A percentile compares a stretch with the other conserved stretches of the same genome.
Evolutionary conservation across 2,888 invertebrate species (phyloP).

Genomic region (Volucella bombylans): DNA sequence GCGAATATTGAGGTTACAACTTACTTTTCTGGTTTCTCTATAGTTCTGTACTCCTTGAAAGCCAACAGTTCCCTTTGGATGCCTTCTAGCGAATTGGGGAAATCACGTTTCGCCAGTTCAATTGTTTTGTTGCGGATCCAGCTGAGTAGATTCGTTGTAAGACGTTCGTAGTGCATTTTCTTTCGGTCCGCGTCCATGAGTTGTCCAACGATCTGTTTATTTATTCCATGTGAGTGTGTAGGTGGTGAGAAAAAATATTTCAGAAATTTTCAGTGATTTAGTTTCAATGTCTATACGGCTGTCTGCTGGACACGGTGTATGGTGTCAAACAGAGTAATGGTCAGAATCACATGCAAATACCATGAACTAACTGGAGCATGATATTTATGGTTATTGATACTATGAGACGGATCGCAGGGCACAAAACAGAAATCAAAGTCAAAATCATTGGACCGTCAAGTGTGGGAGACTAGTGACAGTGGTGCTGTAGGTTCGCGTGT

Average conservation of each 20-base stretch:
- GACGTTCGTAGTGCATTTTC: constrained; percentile 93
- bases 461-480: constrained; percentile 48
- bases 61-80: constrained; percentile 94
- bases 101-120: constrained; percentile 91
- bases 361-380: constrained; percentile 67
- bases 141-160: constrained; percentile 92
- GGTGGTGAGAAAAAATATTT: constrained; percentile 44
- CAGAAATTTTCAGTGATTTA: constrained; percentile 43
- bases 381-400: constrained; percentile 71
- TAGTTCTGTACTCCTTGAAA: constrained; percentile 97
- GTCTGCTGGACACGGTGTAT: constrained; percentile 65
- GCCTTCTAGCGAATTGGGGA: constrained; percentile 97
- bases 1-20: constrained; percentile 76
- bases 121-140: constrained; percentile 95
- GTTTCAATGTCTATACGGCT: constrained; percentile 64
- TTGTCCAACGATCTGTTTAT: constrained; percentile 94
- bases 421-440: constrained; percentile 48
- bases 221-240: neutral
- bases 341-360: constrained; percentile 44
- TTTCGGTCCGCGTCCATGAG: constrained; percentile 97
- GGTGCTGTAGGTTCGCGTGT: constrained; percentile 15
- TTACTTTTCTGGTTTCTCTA: constrained; percentile 98
- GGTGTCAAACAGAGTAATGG: constrained; percentile 42
- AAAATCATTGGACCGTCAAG: constrained; percentile 56
- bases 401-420: constrained; percentile 17